Conservation (phyloP, 2,113 vertebrate species). For the Prinia subflava region DNA sequence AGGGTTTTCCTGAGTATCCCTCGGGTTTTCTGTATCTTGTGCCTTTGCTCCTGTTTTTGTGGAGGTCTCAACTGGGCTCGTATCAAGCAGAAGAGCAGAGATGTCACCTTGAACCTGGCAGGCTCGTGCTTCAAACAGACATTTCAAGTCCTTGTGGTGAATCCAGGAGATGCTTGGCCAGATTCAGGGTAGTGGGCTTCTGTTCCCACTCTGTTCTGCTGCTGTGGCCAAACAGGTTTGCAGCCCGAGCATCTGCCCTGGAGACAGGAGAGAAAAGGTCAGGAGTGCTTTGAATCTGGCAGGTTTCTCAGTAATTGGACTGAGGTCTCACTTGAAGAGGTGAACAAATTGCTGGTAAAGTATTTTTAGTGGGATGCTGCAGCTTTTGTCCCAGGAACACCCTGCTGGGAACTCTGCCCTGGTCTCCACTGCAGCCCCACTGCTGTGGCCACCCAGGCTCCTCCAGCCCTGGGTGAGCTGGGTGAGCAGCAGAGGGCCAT, state of each 20-base stretch:
- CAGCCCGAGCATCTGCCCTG: not conserved
- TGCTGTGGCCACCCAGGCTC: not conserved
- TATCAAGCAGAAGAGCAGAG: not conserved
- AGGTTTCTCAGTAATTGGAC: not conserved
- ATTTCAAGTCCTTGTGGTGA: not conserved
- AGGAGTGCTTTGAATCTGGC: not conserved
- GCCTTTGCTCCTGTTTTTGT: not conserved
- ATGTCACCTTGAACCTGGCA: not conserved
- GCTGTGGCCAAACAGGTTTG: not conserved
- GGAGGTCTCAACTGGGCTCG: not conserved
- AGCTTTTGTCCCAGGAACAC: not conserved
- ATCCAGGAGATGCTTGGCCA: not conserved
- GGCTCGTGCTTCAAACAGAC: fast-evolving
- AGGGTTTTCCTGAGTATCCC: not conserved
- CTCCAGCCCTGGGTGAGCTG: fast-evolving
- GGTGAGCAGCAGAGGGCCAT: fast-evolving
- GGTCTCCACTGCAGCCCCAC: not conserved
- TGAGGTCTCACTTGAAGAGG: not conserved
- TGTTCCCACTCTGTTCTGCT: not conserved
- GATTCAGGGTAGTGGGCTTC: not conserved
- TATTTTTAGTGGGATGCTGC: not conserved
- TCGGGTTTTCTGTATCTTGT: not conserved
- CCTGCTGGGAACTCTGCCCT: not conserved
- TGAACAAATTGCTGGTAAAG: not conserved
- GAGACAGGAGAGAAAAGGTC: not conserved